Base-by-base conservation (phyloP, 2,888 invertebrate genomes). In the Dichetophora obliterata region DNA sequence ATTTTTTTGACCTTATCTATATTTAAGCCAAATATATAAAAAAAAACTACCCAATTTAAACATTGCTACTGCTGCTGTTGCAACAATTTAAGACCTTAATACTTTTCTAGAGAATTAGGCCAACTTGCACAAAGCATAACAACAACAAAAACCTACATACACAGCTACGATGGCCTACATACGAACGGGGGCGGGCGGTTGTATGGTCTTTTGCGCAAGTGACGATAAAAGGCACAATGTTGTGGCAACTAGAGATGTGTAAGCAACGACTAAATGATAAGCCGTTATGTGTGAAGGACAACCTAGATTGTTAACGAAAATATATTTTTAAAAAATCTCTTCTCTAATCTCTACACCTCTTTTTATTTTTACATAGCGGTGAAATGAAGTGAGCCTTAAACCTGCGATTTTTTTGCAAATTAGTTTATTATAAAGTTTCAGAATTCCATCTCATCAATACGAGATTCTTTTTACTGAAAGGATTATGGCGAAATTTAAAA, bases 31-130 rank as follows among this genome's bases (percentile, higher is more conserved):
- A 52, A 54, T 27, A 54, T 31, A 19, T 31, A 50, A 31, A 31
- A 54, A 31, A 52, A 54, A 19, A 22, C 19, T 5, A 43, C 22
- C 24, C 43, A 43, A 66, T 43, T 27, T 37, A 37, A 63, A 11
- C 19, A 24, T 0, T 19, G 5, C 37, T 9, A n/a, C 27, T 68
- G 48, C 69, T 24, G 66, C 24, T 34, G 54, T 19, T 19, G 19
- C n/a, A 31, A 34, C 11, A 27, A 34, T 19, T 19, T 34, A 19
- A 54, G 75, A 77, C 83, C 84, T 78, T 82, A 81, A 81, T 83
- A 76, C 43, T 11, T 43, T 2, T 11, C 43, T 79, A 75, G 52
- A 76, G 80, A 84, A 84, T 84, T 84, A 81, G 84, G 85, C 84
- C 85, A 85, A 79, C 82, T 57, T 34, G 70, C 78, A 80, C 76